Evolutionary conservation across 2,888 invertebrate genomes (phyloP), one percentile per base, ranked within the genome.

Genomic region (Tipula lateralis): DNA sequence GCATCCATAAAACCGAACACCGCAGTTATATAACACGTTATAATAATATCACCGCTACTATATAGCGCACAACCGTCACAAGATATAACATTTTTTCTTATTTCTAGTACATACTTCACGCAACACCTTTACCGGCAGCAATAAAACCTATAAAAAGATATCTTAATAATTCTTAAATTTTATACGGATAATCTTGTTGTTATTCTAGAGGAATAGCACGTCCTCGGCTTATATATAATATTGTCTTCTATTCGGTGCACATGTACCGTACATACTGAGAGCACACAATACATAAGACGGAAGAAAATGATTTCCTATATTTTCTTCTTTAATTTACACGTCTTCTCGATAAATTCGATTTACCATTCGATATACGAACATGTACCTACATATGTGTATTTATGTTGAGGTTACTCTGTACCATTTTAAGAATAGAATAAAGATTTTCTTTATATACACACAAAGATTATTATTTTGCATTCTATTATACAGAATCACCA

Each of bases 321-420:
- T n/a, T 66, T 66, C 9, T 7, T 9, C 24, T 66, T 66, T 66
- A 66, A 66, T 66, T 66, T 66, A 24, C 66, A 66, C 66, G 66
- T 66, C 66, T 24, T 24, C 24, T 66, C 66, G 66, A 66, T 66
- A 66, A 66, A 66, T 66, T 66, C 66, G 66, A 66, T 66, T 66
- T 66, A 24, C 66, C 66, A 24, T 24, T 16, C 7, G 24, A n/a
- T 44, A 16, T 44, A 16, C 44, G 4, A 16, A 16, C 16, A 39
- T n/a, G 9, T 0, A 44, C 0, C 5, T 66, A 66, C 66, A 66
- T n/a, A n/a, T 24, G 24, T 66, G 12, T 66, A 66, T 66, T 66
- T 66, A 24, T 66, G 66, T 66, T 66, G 24, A 19, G 66, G 66
- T 24, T 66, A 24, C 19, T 16, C 39, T 44, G 5, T 44, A 16